Evolutionary conservation across 1,140 invertebrate genomes (phyloP).

Genomic region (Acyrthosiphon pisum): DNA sequence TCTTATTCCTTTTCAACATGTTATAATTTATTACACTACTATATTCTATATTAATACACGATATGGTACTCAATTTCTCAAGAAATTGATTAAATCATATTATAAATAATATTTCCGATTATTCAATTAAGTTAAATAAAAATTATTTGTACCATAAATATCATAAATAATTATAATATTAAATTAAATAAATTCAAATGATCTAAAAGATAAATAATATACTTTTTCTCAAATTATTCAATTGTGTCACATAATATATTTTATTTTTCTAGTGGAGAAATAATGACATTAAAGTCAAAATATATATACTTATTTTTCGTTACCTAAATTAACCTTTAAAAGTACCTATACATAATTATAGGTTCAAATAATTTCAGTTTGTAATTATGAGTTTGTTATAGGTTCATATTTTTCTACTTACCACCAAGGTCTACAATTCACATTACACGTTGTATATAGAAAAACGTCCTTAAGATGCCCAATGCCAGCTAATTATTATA

Average conservation of each 20-base stretch:
- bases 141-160: not conserved
- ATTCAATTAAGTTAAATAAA: not conserved
- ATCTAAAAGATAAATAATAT: not conserved
- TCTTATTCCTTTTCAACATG: not conserved
- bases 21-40: not conserved
- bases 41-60: not conserved
- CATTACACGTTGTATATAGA: not conserved
- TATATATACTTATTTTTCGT: not conserved
- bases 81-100: not conserved
- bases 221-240: not conserved
- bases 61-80: not conserved
- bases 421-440: not conserved
- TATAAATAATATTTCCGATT: not conserved
- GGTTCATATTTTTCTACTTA: not conserved
- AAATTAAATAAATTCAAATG: not conserved
- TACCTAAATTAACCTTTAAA: not conserved
- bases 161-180: not conserved
- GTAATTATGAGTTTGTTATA: not conserved
- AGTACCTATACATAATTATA: slow-evolving; percentile 13
- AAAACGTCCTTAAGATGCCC: not conserved
- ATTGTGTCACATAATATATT: not conserved
- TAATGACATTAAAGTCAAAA: not conserved
- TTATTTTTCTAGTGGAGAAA: slow-evolving; percentile 2
- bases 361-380: not conserved
- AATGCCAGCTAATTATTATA: not conserved